Conservation (phyloP, 2,888 invertebrate species). For the Linnaemya tessellans region DNA sequence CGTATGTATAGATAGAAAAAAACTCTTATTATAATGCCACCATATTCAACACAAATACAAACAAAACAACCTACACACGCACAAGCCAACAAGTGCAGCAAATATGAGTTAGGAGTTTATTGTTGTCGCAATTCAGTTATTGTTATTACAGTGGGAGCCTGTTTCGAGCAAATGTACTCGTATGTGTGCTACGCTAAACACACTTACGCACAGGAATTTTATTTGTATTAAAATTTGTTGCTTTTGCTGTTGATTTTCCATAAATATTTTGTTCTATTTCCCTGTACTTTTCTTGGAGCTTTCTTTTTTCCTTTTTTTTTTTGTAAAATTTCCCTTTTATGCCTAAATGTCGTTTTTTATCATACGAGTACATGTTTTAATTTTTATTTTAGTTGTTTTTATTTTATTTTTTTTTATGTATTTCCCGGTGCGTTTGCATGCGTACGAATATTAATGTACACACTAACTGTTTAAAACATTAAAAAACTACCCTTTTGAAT, state of each 20-base stretch:
- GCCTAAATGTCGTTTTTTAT: slow-evolving; percentile 47
- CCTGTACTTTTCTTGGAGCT: slow-evolving; percentile 27
- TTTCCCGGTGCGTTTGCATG: slow-evolving; percentile 51
- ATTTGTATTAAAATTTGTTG: slow-evolving; percentile 72
- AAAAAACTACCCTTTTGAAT: slow-evolving; percentile 75
- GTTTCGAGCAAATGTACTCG: slow-evolving; percentile 38
- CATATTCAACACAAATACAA: slow-evolving; percentile 29
- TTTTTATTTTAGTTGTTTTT: slow-evolving; percentile 21
- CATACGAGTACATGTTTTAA: slow-evolving; percentile 52
- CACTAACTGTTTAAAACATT: slow-evolving; percentile 66
- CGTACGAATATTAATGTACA: slow-evolving; percentile 53
- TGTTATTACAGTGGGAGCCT: slow-evolving; percentile 59
- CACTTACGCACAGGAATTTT: slow-evolving; percentile 14
- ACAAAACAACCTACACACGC: not conserved
- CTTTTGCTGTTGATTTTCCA: slow-evolving; percentile 67
- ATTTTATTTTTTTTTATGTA: slow-evolving; percentile 24
- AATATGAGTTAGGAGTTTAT: slow-evolving; percentile 53
- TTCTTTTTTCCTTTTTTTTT: not conserved
- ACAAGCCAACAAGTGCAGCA: slow-evolving; percentile 24
- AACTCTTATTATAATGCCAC: slow-evolving; percentile 60
- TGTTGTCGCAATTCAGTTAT: slow-evolving; percentile 23
- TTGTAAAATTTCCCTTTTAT: slow-evolving; percentile 40
- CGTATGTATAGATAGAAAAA: slow-evolving; percentile 43
- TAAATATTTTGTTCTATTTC: slow-evolving; percentile 57
- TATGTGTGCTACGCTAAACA: slow-evolving; percentile 37